Percentiles rank a stretch among this genome's conserved stretches.
Conservation (phyloP, 2,113 vertebrate genomes). For the cat (Felis catus) region DNA sequence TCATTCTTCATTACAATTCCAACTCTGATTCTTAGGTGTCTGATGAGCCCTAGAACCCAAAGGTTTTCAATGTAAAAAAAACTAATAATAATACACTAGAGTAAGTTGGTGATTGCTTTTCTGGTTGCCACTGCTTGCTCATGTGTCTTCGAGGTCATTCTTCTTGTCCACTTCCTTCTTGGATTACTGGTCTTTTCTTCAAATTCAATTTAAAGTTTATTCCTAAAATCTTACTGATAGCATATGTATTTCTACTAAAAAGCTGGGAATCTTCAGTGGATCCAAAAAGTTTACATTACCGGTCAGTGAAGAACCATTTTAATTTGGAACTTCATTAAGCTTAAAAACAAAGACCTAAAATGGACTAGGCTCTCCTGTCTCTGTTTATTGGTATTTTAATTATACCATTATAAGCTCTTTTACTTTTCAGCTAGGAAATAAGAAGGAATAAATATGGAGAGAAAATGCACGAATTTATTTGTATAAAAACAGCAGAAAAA, state of each 20-base stretch:
- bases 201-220: conserved; percentile 27
- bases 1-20: neutral
- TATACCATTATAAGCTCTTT: neutral
- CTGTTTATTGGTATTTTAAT: neutral
- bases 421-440: neutral
- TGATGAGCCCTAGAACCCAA: neutral
- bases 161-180: neutral
- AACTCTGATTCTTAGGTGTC: neutral
- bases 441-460: neutral
- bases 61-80: neutral
- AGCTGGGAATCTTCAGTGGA: neutral
- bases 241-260: neutral
- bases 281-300: neutral
- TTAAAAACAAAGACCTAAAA: neutral
- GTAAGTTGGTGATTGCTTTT: neutral
- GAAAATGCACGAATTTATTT: neutral
- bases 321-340: conserved; percentile 4
- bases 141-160: neutral
- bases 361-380: neutral
- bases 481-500: neutral
- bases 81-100: neutral
- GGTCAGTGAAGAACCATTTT: neutral
- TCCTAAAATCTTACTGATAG: neutral
- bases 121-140: neutral
- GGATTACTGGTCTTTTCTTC: neutral